Evolutionary conservation across 23 tunicate species (phyloP).

Genomic region (Ascidia mentula): DNA sequence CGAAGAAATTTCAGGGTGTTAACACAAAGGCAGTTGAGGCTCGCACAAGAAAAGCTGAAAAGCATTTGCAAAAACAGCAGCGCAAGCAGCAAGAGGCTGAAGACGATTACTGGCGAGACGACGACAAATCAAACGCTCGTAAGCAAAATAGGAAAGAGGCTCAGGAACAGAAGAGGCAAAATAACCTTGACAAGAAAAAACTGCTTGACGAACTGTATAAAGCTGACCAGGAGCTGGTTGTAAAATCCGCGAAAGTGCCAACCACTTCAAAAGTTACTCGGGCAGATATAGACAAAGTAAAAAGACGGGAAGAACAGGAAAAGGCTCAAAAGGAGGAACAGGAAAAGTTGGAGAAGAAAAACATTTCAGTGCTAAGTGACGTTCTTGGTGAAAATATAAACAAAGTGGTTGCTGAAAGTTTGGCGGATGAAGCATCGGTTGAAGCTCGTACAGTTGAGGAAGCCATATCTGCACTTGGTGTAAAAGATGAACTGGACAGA

Average conservation of each 20-base stretch:
- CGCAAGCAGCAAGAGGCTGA: constrained; percentile 59
- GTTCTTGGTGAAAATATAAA: constrained; percentile 66
- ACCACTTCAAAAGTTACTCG: constrained; percentile 58
- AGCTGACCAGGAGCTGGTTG: constrained; percentile 61
- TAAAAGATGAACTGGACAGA: constrained; percentile 44
- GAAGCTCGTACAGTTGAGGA: constrained; percentile 92
- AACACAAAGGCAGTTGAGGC: constrained; percentile 93
- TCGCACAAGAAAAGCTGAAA: constrained; percentile 72
- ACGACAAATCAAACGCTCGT: constrained; percentile 52
- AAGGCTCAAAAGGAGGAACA: constrained; percentile 25
- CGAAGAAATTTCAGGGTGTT: constrained; percentile 84
- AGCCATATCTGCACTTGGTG: constrained; percentile 68
- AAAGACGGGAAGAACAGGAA: constrained; percentile 29
- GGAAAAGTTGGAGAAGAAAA: constrained; percentile 31
- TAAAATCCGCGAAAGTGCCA: constrained; percentile 40
- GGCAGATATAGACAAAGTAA: constrained; percentile 50
- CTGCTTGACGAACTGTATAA: constrained; percentile 68
- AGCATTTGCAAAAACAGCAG: constrained; percentile 37
- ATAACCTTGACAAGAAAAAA: constrained; percentile 63
- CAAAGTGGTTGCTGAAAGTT: constrained; percentile 35
- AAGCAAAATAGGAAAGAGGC: constrained; percentile 84
- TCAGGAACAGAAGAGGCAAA: constrained; percentile 63
- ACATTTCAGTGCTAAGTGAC: constrained; percentile 41
- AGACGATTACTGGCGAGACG: constrained; percentile 88
- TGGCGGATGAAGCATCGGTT: constrained; percentile 27